Evolutionary conservation across 2,888 invertebrate genomes (phyloP).

Genomic region (Rhaphigaster nebulosa): DNA sequence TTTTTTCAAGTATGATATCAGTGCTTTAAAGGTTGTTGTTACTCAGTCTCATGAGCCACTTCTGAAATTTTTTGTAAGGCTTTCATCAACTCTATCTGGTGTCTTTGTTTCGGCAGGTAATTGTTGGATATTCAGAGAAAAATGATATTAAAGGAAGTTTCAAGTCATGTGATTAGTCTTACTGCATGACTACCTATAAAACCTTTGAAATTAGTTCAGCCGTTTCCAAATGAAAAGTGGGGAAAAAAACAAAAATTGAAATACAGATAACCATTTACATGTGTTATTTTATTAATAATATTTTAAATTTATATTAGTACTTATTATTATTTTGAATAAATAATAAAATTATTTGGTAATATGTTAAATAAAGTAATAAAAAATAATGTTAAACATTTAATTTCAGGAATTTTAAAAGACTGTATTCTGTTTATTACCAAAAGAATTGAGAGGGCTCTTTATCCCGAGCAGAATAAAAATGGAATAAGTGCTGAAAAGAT

Average conservation of each 20-base stretch:
- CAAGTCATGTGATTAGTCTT: not conserved
- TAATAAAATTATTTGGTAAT: not conserved
- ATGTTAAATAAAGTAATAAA: not conserved
- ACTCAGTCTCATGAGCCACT: conserved; percentile 83
- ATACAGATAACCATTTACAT: no score
- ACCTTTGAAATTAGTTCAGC: no score
- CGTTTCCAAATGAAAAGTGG: no score
- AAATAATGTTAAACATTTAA: not conserved
- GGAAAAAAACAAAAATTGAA: no score
- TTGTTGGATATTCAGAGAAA: not conserved
- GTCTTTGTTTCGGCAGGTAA: conserved; percentile 74
- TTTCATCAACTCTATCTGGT: conserved; percentile 94
- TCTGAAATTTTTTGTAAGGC: conserved; percentile 84
- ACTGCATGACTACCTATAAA: no score
- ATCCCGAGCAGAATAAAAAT: not conserved
- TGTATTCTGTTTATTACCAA: conserved; percentile 39
- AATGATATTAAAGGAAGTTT: not conserved
- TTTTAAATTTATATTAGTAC: no score
- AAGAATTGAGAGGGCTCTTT: not conserved
- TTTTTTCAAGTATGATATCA: conserved; percentile 95
- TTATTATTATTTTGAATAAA: no score
- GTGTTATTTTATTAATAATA: no score
- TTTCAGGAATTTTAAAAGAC: conserved; percentile 55
- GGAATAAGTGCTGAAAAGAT: not conserved
- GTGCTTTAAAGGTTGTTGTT: conserved; percentile 88